Conservation (phyloP, 2,888 invertebrate genomes). For the Hartigia nigra region DNA sequence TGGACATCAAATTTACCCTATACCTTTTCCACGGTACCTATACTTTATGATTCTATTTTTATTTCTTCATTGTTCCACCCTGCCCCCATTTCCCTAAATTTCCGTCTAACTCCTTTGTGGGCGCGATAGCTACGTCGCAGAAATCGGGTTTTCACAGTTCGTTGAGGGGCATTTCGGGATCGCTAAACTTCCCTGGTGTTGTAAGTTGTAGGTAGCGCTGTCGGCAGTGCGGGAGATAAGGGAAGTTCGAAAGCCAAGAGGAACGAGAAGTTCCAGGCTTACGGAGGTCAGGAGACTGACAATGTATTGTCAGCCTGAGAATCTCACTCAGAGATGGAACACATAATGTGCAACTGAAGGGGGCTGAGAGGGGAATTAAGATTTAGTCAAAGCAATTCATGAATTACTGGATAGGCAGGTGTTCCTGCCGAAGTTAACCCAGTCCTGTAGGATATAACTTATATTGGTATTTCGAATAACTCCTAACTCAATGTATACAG, state of each 20-base stretch:
- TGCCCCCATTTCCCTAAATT: background rate
- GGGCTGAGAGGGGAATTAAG: background rate
- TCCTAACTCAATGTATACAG: constrained; percentile 36
- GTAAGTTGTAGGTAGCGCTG: constrained; percentile 1
- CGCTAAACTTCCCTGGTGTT: constrained; percentile 18
- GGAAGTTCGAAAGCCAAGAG: constrained; percentile 1
- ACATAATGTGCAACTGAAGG: background rate
- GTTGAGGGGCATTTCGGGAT: constrained; percentile 21
- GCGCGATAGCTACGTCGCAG: background rate
- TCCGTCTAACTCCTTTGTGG: background rate
- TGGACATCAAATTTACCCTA: background rate
- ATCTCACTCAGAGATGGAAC: background rate
- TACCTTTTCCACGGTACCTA: background rate
- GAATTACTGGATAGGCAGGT: background rate
- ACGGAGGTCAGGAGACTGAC: constrained; percentile 21
- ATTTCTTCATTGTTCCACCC: background rate
- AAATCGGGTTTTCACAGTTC: constrained; percentile 21
- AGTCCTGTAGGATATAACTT: background rate
- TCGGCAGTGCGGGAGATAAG: constrained; percentile 5
- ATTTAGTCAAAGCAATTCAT: background rate
- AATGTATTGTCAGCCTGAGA: constrained; percentile 24
- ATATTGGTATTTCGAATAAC: background rate
- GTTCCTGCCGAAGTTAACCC: background rate
- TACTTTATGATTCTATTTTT: background rate
- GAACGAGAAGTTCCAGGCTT: constrained; percentile 10